These are phyloP conservation scores for Ennomos fuscantarius DNA, from an alignment of 2,888 invertebrate genomes.

Conservation along the genomic window DNA sequence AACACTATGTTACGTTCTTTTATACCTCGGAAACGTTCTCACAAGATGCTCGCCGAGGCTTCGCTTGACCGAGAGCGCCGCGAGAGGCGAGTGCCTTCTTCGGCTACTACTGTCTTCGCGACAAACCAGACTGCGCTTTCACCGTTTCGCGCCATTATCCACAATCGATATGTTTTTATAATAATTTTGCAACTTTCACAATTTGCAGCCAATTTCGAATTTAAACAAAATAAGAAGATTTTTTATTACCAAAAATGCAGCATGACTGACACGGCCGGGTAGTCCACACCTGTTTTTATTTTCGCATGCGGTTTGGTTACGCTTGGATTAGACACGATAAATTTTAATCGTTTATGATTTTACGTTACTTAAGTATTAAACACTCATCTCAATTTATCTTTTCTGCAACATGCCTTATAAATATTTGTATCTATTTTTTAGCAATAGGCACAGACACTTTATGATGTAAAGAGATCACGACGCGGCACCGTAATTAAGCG, in stretches of 20 bases:
- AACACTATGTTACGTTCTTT: constrained; percentile 75
- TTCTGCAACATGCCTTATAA: background rate
- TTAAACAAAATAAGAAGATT: constrained; percentile 11
- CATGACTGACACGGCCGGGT: constrained; percentile 18
- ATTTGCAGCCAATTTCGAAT: constrained; percentile 28
- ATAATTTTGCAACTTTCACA: constrained; percentile 54
- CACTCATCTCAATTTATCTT: background rate
- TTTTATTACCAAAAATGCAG: constrained; percentile 25
- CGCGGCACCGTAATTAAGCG: constrained; percentile 49
- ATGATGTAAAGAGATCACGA: background rate
- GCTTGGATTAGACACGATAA: constrained; percentile 11
- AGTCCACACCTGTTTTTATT: constrained; percentile 23
- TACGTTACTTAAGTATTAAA: constrained; percentile 7
- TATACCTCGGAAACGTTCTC: constrained; percentile 83
- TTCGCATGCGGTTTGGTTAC: constrained; percentile 14
- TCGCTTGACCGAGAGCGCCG: constrained; percentile 70
- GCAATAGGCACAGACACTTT: no score
- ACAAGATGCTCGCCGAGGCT: constrained; percentile 70
- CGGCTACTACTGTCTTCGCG: constrained; percentile 43
- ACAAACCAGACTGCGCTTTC: constrained; percentile 67
- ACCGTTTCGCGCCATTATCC: constrained; percentile 42
- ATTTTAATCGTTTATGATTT: background rate
- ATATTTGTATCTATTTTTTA: no score
- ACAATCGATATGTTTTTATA: constrained; percentile 45
- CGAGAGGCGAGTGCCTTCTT: constrained; percentile 36